Evolutionary conservation across 2,113 vertebrate species (phyloP).

Genomic region (Limnothrissa miodon): DNA sequence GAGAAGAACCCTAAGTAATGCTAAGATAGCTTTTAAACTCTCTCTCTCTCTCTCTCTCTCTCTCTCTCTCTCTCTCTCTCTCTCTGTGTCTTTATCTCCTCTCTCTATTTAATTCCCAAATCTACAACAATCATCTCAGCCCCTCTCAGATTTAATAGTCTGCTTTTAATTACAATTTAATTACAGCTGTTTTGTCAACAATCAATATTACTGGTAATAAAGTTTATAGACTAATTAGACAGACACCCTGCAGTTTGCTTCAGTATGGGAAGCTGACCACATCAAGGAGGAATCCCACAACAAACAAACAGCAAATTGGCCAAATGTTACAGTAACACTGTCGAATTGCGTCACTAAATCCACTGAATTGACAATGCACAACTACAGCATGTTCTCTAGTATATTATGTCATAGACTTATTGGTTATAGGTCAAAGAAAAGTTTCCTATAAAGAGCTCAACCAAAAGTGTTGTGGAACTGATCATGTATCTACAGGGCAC

Average conservation of each 20-base stretch:
- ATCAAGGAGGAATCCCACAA: neutral
- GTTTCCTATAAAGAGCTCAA: no score
- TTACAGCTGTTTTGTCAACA: neutral
- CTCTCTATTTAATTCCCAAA: neutral
- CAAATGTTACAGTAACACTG: neutral
- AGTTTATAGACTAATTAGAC: neutral
- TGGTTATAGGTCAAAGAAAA: no score
- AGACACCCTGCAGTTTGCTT: neutral
- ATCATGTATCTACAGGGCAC: no score
- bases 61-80: neutral
- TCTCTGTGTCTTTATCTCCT: neutral
- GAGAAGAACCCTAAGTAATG: neutral
- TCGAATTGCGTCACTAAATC: neutral
- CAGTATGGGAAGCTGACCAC: neutral
- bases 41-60: no score
- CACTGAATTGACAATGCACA: neutral
- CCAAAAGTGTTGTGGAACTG: no score
- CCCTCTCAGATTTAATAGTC: neutral
- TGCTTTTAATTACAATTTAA: neutral
- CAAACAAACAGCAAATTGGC: neutral
- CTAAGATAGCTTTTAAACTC: neutral
- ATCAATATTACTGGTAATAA: neutral
- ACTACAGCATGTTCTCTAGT: neutral
- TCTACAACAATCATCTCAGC: neutral
- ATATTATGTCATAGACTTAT: neutral